phyloP scores from a whole-genome alignment of 2,888 invertebrate species.

The Vesta saturnalis region DNA sequence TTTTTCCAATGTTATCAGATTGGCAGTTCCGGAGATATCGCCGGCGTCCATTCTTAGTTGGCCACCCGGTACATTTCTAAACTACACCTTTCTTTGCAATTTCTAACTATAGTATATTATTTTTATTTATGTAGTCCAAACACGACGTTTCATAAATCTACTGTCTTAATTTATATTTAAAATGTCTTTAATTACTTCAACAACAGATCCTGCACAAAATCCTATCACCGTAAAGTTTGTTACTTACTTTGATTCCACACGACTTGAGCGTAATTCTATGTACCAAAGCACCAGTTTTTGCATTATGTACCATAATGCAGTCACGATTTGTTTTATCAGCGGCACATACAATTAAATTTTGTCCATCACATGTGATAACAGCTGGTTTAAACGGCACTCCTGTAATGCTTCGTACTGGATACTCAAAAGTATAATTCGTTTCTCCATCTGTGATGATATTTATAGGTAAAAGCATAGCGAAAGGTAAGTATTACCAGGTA shows the following conservation, averaged over 20 bases:
- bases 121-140: too few species aligned
- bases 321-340: constrained; percentile 85
- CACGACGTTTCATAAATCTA: too few species aligned
- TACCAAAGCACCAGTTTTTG: constrained; percentile 75
- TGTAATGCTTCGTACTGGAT: constrained; percentile 76
- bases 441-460: constrained; percentile 75
- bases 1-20: too few species aligned
- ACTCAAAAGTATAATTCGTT: constrained; percentile 83
- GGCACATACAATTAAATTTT: constrained; percentile 80
- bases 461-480: background rate
- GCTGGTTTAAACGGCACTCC: constrained; percentile 78
- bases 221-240: too few species aligned
- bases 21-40: too few species aligned
- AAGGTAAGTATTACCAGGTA: constrained; percentile 70
- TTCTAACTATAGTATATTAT: too few species aligned
- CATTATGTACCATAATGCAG: constrained; percentile 84
- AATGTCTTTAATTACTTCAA: too few species aligned
- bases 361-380: constrained; percentile 84
- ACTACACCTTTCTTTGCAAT: too few species aligned
- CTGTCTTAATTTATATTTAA: too few species aligned
- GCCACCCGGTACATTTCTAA: too few species aligned
- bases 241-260: constrained; percentile 67
- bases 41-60: too few species aligned
- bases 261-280: constrained; percentile 64
- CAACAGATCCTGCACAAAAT: too few species aligned